phyloP scores from a whole-genome alignment of 2,888 invertebrate species.

The Eupithecia inturbata region DNA sequence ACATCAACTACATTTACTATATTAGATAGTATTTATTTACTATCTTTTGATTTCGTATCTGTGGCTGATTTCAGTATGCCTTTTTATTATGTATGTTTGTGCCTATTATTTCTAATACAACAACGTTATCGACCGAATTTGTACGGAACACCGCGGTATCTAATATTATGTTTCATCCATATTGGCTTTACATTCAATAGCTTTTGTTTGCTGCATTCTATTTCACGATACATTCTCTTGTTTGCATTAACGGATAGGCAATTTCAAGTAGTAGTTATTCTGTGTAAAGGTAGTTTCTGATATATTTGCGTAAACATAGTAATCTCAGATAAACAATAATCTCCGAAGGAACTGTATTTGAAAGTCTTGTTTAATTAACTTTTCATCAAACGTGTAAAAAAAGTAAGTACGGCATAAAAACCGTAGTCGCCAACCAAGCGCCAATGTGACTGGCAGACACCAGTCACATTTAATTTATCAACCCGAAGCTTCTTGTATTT shows the following conservation, averaged over 20 bases:
- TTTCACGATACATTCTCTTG: background rate
- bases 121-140: background rate
- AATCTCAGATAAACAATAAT: background rate
- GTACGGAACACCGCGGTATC: background rate
- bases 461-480: background rate
- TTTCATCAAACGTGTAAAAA: too few relatives aligned
- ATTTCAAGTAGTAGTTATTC: too few relatives aligned
- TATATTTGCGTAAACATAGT: background rate
- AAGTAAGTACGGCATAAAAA: too few relatives aligned
- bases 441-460: background rate
- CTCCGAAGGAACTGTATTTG: too few relatives aligned
- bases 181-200: background rate
- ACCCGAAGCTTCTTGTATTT: background rate
- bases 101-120: background rate
- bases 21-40: too few relatives aligned
- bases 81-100: background rate
- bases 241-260: background rate
- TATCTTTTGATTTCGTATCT: too few relatives aligned
- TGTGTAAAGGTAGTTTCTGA: background rate
- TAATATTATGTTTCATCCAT: background rate
- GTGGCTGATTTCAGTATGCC: too few relatives aligned
- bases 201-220: background rate
- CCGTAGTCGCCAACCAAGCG: too few relatives aligned
- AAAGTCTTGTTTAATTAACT: too few relatives aligned
- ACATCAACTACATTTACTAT: too few relatives aligned